Conservation (phyloP, 2,888 invertebrate genomes). For the Chymomyza caudatula region DNA sequence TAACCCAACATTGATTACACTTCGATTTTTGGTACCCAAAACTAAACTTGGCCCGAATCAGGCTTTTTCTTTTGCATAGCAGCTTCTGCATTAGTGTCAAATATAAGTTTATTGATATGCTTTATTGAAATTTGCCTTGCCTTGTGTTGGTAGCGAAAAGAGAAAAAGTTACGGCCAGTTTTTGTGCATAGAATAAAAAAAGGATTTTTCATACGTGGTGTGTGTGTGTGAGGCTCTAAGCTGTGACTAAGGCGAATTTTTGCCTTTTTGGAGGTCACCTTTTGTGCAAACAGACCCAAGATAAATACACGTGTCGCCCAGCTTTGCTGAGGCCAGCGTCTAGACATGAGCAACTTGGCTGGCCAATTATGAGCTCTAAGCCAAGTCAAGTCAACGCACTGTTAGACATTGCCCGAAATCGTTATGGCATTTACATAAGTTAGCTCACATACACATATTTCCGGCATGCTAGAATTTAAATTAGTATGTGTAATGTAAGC, state of each 20-base stretch:
- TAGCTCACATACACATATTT: background rate
- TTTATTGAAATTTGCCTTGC: slow-evolving; percentile 49
- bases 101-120: slow-evolving; percentile 67
- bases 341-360: background rate
- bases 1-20: slow-evolving; percentile 65
- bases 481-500: background rate
- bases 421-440: background rate
- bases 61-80: slow-evolving; percentile 42
- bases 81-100: slow-evolving; percentile 40
- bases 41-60: slow-evolving; percentile 6
- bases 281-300: background rate
- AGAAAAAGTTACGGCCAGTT: slow-evolving; percentile 2
- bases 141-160: slow-evolving; percentile 35
- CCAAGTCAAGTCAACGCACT: background rate
- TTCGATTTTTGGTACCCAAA: slow-evolving; percentile 56
- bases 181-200: background rate
- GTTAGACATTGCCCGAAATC: background rate
- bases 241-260: background rate
- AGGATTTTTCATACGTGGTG: slow-evolving; percentile 23
- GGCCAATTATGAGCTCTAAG: background rate
- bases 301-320: background rate
- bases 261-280: background rate
- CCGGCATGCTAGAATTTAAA: background rate
- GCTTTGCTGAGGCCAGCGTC: background rate
- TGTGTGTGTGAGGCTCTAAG: background rate